Evolutionary conservation across 2,113 vertebrate genomes (phyloP), one percentile per base, ranked within the genome.

Genomic region (Chamaea fasciata): DNA sequence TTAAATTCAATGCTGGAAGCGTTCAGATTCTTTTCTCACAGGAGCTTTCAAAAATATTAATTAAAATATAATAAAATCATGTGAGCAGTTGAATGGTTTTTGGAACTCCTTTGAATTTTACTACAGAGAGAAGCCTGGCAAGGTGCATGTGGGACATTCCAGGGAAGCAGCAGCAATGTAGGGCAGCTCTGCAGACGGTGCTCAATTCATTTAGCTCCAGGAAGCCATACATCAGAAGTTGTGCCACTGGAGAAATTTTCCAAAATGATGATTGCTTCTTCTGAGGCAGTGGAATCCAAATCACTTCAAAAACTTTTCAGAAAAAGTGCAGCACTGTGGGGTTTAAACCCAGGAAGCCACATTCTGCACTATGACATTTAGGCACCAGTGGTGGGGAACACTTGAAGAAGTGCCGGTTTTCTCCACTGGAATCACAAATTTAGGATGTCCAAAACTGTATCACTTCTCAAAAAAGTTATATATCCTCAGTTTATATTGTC

Each of bases 51-150:
- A 78, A 94, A 92, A 57, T 83, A 94, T 93, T 96, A 93, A 97
- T 96, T 95, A 94, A 95, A 95, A 95, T 84, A 86, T 44, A 90
- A 93, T 77, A 56, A 92, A 94, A 95, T 77, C 60, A 91, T 94
- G 62, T 16, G 30, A 85, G 37, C 0, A 0, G 39, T 82, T 94
- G 88, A 89, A 84, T 63, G 76, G 46, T 27, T 94, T 95, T 89
- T 31, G 20, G 62, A 89, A 41, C 52, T 46, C 15, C 57, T 92
- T 96, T 93, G 6, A 11, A 62, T 94, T 90, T 94, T 55, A 42
- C 83, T 59, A 22, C 7, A 20, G 62, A 83, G 13, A 78, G 50
- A 75, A 85, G 35, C 57, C 87, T 79, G 88, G 63, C 76, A 86
- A 89, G 85, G 71, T 46, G 81, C 4, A 4, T 42, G 11, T 2